phyloP scores from a whole-genome alignment of 1,140 invertebrate genomes.

The Varroa destructor region DNA sequence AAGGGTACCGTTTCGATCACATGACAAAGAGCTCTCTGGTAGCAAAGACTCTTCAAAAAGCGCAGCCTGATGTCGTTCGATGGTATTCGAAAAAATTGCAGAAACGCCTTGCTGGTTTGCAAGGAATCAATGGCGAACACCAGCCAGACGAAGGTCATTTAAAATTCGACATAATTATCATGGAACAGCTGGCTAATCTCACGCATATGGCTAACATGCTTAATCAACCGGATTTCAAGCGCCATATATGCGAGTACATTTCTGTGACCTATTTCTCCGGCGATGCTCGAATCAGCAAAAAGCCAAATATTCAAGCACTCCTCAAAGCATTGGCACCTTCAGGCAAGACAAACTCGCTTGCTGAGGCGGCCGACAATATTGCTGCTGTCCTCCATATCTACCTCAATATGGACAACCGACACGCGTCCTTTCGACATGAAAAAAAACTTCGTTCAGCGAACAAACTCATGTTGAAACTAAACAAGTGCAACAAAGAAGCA shows the following conservation, averaged over 20 bases:
- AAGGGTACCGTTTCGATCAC: conserved; percentile 25
- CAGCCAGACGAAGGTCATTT: conserved; percentile 9
- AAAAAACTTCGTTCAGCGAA: conserved; percentile 17
- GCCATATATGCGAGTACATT: conserved; percentile 3
- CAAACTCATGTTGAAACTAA: conserved; percentile 17
- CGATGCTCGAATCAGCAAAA: conserved; percentile 25
- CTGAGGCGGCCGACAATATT: conserved; percentile 17
- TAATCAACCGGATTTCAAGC: conserved; percentile 10
- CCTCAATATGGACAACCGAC: conserved; percentile 12
- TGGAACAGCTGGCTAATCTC: conserved; percentile 15
- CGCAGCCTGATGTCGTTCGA: not conserved
- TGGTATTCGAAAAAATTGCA: conserved; percentile 11
- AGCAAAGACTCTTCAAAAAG: conserved; percentile 1
- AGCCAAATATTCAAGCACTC: conserved; percentile 18
- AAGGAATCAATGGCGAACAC: not conserved
- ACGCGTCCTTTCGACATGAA: conserved; percentile 7
- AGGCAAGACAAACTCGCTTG: conserved; percentile 3
- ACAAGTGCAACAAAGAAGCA: conserved; percentile 3
- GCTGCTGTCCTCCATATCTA: conserved; percentile 22
- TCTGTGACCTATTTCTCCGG: conserved; percentile 4
- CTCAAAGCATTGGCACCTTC: conserved; percentile 7
- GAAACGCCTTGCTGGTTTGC: not conserved
- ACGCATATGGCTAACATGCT: conserved; percentile 16
- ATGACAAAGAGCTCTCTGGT: conserved; percentile 27
- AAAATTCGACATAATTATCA: conserved; percentile 22